Conservation (phyloP, 2,113 vertebrate genomes). For the Hepsetus odoe region DNA sequence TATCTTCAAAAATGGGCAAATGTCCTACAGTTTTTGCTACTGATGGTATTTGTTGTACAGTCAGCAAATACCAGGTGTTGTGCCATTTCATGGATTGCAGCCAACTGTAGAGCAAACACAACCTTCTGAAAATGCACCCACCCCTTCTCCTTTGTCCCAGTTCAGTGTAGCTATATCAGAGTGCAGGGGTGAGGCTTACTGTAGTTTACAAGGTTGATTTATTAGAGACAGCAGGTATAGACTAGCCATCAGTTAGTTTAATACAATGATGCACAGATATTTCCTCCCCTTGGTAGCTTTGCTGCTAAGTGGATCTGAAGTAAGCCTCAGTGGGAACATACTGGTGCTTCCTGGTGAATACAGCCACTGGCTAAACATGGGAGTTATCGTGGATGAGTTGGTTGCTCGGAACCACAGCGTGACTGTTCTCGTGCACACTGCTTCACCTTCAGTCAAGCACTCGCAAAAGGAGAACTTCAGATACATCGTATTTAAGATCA, state of each 20-base stretch:
- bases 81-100: too few relatives aligned
- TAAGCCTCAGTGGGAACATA: constrained; percentile 64
- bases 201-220: background rate
- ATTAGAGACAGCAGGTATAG: background rate
- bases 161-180: too few relatives aligned
- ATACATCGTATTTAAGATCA: too few relatives aligned
- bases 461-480: constrained; percentile 32
- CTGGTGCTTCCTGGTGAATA: constrained; percentile 79
- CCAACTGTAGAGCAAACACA: too few relatives aligned
- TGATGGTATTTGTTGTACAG: too few relatives aligned
- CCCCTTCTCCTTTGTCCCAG: too few relatives aligned
- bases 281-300: too few relatives aligned
- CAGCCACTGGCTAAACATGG: constrained; percentile 81
- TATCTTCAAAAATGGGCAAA: too few relatives aligned
- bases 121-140: too few relatives aligned
- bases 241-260: background rate
- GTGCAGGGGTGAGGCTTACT: background rate
- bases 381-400: constrained; percentile 69
- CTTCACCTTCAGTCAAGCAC: constrained; percentile 63
- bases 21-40: too few relatives aligned
- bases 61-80: too few relatives aligned
- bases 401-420: background rate
- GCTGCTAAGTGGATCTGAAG: too few relatives aligned
- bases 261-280: background rate
- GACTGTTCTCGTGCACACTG: background rate